phyloP scores from a whole-genome alignment of 2,797 vertebrate species.

The Periparus ater region DNA sequence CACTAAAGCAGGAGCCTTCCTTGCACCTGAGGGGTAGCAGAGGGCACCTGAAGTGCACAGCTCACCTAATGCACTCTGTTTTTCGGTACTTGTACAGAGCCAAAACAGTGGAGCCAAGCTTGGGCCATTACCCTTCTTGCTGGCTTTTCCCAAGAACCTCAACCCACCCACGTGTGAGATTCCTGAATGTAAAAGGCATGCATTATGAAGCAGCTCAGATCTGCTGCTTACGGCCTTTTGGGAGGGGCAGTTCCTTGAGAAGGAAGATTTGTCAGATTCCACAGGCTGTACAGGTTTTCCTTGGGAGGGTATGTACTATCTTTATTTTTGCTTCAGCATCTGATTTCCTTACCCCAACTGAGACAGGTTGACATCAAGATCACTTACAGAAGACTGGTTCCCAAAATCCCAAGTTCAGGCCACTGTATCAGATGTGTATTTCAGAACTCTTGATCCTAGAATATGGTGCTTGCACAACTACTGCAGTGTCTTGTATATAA shows the following conservation, averaged over 20 bases:
- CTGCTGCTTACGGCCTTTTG: not conserved
- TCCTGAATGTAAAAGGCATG: not conserved
- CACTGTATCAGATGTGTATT: not conserved
- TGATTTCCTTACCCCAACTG: not conserved
- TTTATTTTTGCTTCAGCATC: not conserved
- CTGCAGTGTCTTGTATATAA: not conserved
- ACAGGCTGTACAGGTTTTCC: not conserved
- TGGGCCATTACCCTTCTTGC: not conserved
- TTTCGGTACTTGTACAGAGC: not conserved
- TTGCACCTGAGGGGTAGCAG: not conserved
- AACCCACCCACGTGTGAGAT: not conserved
- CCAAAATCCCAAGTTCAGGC: not conserved
- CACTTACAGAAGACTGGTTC: not conserved
- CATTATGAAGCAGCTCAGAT: not conserved
- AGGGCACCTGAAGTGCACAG: not conserved
- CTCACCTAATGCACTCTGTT: not conserved
- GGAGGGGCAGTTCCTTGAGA: not conserved
- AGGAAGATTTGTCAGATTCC: not conserved
- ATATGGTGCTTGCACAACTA: not conserved
- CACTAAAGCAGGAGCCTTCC: not conserved
- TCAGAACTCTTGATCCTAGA: not conserved
- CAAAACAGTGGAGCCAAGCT: not conserved
- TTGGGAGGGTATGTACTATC: too few species aligned
- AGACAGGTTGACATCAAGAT: rapidly evolving
- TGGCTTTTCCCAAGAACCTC: not conserved